Percentiles rank a stretch among this genome's conserved stretches.
Conservation (phyloP, 2,888 invertebrate species). For the Sinodicranocentrus sp. region DNA sequence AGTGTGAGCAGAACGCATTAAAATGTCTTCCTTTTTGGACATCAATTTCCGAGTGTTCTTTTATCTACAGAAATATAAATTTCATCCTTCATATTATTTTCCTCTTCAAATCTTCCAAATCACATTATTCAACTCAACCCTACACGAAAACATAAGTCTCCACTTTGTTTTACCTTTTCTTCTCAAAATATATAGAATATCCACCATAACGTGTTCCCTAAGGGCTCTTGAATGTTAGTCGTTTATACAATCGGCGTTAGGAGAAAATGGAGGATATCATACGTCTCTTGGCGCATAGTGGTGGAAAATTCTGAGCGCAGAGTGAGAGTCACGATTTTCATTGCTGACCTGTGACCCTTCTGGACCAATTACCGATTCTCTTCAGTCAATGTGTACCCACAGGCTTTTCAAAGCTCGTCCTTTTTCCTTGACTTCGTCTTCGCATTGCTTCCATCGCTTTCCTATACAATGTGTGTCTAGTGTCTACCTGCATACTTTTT, state of each 20-base stretch:
- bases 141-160: neutral
- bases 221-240: slow-evolving; percentile 8
- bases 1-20: no score
- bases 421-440: slow-evolving; percentile 43
- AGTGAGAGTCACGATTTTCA: slow-evolving; percentile 73
- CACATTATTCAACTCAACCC: neutral
- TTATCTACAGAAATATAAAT: no score
- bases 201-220: slow-evolving; percentile 10
- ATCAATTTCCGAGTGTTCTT: no score
- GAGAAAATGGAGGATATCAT: neutral
- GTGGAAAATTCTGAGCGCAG: neutral
- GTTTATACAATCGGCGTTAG: no score
- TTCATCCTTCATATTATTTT: no score
- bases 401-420: slow-evolving; percentile 51
- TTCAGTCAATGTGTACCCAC: slow-evolving; percentile 52
- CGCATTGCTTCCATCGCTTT: slow-evolving; percentile 2
- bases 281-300: neutral
- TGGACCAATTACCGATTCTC: slow-evolving; percentile 71
- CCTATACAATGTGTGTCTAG: neutral
- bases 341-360: slow-evolving; percentile 72
- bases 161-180: neutral
- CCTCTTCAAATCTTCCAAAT: no score
- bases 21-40: no score
- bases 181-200: neutral
- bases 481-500: neutral